These are phyloP conservation scores for Grantiella picta DNA, from an alignment of 2,113 vertebrate species.

Conservation along the genomic window DNA sequence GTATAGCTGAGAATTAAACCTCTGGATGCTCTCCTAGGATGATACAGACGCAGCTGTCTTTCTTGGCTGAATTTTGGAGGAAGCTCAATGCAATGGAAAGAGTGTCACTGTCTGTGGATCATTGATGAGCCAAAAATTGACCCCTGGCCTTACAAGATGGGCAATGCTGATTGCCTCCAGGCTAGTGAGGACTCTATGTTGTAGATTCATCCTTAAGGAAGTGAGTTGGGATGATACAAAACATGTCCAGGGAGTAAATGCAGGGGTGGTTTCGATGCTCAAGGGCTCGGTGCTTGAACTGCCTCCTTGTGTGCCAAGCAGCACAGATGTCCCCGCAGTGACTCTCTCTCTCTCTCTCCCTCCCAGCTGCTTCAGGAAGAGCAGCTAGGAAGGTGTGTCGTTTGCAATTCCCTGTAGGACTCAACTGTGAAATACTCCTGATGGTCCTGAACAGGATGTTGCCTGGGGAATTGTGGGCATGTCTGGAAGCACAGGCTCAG, in stretches of 20 bases:
- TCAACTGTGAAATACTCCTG: neutral
- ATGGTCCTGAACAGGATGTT: neutral
- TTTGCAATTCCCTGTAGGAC: neutral
- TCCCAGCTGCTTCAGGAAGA: neutral
- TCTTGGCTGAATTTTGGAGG: neutral
- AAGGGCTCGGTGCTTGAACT: neutral
- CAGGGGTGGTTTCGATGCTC: neutral
- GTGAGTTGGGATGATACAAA: neutral
- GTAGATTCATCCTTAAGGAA: neutral
- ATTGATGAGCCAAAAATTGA: neutral
- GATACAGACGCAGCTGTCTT: neutral
- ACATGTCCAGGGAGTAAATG: rapidly evolving
- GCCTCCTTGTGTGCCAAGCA: neutral
- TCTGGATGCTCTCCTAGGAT: neutral
- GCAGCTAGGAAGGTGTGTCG: neutral
- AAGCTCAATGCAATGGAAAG: neutral
- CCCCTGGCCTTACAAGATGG: neutral
- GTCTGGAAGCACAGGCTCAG: neutral
- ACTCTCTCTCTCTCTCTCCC: neutral
- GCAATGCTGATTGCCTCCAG: neutral
- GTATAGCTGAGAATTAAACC: neutral
- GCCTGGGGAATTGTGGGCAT: neutral
- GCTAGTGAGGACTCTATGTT: rapidly evolving
- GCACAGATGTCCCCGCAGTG: neutral
- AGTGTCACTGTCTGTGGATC: neutral